These are phyloP conservation scores for Hetaerina titia DNA, from an alignment of 2,888 invertebrate genomes.

Conservation along the genomic window DNA sequence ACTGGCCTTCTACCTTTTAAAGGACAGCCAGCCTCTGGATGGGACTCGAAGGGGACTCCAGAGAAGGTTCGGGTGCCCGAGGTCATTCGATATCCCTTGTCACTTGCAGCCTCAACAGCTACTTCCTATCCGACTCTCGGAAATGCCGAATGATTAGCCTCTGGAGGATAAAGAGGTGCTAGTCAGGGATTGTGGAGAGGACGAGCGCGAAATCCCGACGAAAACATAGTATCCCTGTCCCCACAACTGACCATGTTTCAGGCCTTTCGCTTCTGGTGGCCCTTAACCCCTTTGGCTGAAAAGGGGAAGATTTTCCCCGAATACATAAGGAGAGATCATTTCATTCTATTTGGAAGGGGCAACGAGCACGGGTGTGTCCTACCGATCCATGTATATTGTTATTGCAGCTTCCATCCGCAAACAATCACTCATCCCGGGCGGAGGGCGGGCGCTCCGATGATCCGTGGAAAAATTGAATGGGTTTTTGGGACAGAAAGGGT, in stretches of 20 bases:
- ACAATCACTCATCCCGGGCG: slow-evolving; percentile 59
- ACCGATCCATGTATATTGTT: slow-evolving; percentile 34
- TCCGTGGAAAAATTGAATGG: slow-evolving; percentile 62
- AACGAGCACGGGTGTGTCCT: not conserved
- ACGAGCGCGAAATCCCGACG: not conserved
- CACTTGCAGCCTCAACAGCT: not conserved
- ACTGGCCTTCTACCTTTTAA: not conserved
- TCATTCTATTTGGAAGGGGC: slow-evolving; percentile 52
- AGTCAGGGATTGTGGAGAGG: not conserved
- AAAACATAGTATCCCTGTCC: not conserved
- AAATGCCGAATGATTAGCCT: slow-evolving; percentile 6
- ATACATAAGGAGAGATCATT: slow-evolving; percentile 56
- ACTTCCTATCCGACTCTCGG: not conserved
- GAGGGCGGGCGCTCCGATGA: slow-evolving; percentile 57
- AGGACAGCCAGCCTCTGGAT: not conserved
- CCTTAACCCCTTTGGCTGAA: not conserved
- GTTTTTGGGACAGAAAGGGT: slow-evolving; percentile 61
- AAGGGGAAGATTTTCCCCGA: slow-evolving; percentile 16
- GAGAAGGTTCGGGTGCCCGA: not conserved
- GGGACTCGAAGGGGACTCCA: not conserved
- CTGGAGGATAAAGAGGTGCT: slow-evolving; percentile 38
- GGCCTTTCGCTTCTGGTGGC: not conserved
- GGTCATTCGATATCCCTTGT: slow-evolving; percentile 19
- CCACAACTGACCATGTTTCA: slow-evolving; percentile 24
- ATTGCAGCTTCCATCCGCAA: slow-evolving; percentile 61